A percentile compares a stretch with the other conserved stretches of the same genome.
These are phyloP conservation scores for Drosophila recens DNA, from an alignment of 2,888 invertebrate genomes.

Conservation along the genomic window DNA sequence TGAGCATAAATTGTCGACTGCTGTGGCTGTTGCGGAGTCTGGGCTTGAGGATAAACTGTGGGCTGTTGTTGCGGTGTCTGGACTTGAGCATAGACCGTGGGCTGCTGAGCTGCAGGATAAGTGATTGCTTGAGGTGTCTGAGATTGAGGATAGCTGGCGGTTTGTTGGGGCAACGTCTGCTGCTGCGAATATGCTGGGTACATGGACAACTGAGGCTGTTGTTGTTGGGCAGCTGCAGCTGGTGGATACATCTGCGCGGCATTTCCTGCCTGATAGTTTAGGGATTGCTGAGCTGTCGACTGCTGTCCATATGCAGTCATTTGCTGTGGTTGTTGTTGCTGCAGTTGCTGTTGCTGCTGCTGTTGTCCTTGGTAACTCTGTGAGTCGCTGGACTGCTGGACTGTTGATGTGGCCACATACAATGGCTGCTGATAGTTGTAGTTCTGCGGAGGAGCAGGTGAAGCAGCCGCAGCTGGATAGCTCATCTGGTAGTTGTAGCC, in stretches of 20 bases:
- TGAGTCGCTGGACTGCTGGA: slow-evolving; percentile 8
- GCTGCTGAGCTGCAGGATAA: slow-evolving; percentile 7
- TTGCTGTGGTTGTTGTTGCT: slow-evolving; percentile 3
- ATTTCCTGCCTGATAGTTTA: slow-evolving; percentile 29
- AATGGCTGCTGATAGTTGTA: slow-evolving; percentile 65
- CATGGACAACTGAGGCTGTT: slow-evolving; percentile 20
- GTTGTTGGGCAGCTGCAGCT: slow-evolving; percentile 29
- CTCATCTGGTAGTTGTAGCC: slow-evolving; percentile 51
- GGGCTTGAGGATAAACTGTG: slow-evolving; percentile 18
- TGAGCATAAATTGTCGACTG: slow-evolving; percentile 8
- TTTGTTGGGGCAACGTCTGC: slow-evolving; percentile 27
- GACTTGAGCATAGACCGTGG: slow-evolving; percentile 15
- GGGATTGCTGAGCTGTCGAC: slow-evolving; percentile 8
- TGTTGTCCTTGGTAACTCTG: slow-evolving; percentile 23
- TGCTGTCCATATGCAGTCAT: slow-evolving; percentile 4
- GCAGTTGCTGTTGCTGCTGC: slow-evolving; percentile 21
- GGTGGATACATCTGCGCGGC: slow-evolving; percentile 27
- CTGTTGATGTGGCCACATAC: slow-evolving; percentile 72
- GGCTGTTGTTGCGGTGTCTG: slow-evolving; percentile 18
- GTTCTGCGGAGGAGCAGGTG: slow-evolving; percentile 23
- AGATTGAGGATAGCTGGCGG: slow-evolving; percentile 29
- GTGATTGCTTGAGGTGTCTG: slow-evolving; percentile 28
- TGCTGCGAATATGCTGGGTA: slow-evolving; percentile 27
- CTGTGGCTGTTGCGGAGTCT: slow-evolving; percentile 13
- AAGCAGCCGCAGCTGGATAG: slow-evolving; percentile 31